Percentiles rank a stretch among this genome's conserved stretches.
Conservation (phyloP, 1,140 invertebrate genomes). For the Elymnias hypermnestra region DNA sequence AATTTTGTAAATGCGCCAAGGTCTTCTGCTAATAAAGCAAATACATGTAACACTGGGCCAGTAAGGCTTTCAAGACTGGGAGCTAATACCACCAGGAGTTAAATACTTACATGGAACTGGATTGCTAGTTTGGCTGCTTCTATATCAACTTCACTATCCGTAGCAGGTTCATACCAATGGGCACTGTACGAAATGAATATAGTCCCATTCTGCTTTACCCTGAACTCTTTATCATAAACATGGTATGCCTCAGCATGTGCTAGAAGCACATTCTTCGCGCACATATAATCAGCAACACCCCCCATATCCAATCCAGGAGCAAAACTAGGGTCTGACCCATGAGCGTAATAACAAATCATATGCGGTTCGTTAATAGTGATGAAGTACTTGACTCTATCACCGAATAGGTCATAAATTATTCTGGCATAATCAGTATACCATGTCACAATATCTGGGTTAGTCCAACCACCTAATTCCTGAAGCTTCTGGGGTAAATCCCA, state of each 20-base stretch:
- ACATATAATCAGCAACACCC: slow-evolving; percentile 8
- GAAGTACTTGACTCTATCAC: slow-evolving; percentile 79
- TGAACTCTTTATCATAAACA: slow-evolving; percentile 9
- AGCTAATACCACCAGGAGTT: too few species aligned
- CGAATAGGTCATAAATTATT: slow-evolving; percentile 75
- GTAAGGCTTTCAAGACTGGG: slow-evolving; percentile 25
- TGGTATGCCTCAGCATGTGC: slow-evolving; percentile 9
- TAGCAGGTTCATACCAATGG: too few species aligned
- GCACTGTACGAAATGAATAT: slow-evolving; percentile 57
- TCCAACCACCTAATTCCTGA: slow-evolving; percentile 79
- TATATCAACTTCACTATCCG: slow-evolving; percentile 47
- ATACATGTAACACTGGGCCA: too few species aligned
- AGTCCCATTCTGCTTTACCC: not conserved
- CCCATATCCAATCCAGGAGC: slow-evolving; percentile 21
- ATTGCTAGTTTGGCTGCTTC: slow-evolving; percentile 60
- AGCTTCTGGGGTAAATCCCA: too few species aligned
- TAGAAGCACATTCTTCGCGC: slow-evolving; percentile 7
- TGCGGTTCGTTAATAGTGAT: slow-evolving; percentile 82
- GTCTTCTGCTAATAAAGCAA: too few species aligned
- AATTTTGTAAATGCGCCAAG: too few species aligned
- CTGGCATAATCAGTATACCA: slow-evolving; percentile 80
- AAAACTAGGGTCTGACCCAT: slow-evolving; percentile 71
- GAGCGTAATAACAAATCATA: slow-evolving; percentile 76
- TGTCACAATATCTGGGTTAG: slow-evolving; percentile 78
- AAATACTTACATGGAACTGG: slow-evolving; percentile 55